Percentiles rank a stretch among this genome's conserved stretches.
Conservation (phyloP, 2,888 invertebrate genomes). For the Sminthurinus aureus region DNA sequence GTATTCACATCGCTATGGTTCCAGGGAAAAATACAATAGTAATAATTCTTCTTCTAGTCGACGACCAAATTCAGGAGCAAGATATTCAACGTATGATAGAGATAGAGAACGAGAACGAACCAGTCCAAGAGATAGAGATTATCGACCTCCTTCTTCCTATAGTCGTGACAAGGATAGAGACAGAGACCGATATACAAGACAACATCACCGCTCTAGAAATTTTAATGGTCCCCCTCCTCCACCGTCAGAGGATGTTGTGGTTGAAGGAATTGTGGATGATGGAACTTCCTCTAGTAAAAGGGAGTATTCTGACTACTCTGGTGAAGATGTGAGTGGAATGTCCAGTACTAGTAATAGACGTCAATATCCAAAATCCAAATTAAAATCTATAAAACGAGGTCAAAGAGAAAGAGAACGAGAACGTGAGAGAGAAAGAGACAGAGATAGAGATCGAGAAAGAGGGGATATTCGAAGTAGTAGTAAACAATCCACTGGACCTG, state of each 20-base stretch:
- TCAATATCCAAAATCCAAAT: conserved; percentile 53
- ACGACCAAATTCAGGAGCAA: background rate
- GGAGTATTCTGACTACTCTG: conserved; percentile 55
- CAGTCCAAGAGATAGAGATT: background rate
- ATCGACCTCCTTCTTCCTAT: background rate
- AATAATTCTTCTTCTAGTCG: background rate
- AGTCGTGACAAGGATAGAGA: background rate
- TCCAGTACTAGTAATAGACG: conserved; percentile 5
- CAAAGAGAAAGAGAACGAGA: background rate
- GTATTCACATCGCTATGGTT: conserved; percentile 1
- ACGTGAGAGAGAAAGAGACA: conserved; percentile 1
- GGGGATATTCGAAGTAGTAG: background rate
- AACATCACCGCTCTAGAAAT: conserved; percentile 22
- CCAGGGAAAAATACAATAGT: conserved; percentile 17
- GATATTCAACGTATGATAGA: conserved; percentile 31
- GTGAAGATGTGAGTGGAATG: conserved; percentile 43
- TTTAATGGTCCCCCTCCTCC: conserved; percentile 45
- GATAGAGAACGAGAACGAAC: conserved; percentile 7
- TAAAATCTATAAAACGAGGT: background rate
- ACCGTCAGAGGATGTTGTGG: conserved; percentile 13
- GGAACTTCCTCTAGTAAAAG: background rate
- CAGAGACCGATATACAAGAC: background rate
- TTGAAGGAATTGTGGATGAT: background rate
- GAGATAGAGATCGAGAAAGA: conserved; percentile 5
- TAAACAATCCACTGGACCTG: conserved; percentile 29